Evolutionary conservation across 2,888 invertebrate genomes (phyloP).

Genomic region (Lasioglossum morio): DNA sequence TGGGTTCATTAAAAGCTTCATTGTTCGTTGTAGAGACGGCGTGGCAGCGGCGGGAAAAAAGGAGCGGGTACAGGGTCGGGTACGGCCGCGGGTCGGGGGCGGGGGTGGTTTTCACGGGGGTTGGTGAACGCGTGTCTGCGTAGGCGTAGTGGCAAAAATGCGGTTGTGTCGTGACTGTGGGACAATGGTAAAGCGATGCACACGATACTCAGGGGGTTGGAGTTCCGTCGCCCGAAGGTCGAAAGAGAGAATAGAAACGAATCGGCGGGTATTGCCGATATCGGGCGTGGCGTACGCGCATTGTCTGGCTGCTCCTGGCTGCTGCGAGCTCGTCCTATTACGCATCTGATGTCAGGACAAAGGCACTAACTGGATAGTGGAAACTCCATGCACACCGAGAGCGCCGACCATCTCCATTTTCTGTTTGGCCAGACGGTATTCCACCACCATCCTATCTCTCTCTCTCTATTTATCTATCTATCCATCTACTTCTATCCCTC

Average conservation of each 20-base stretch:
- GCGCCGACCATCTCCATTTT: constrained; percentile 45
- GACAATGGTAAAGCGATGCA: constrained; percentile 41
- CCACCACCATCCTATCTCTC: constrained; percentile 4
- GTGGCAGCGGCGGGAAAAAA: constrained; percentile 9
- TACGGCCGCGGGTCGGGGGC: no score
- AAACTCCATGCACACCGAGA: constrained; percentile 54
- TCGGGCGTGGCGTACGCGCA: constrained; percentile 65
- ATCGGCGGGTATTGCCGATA: constrained; percentile 64
- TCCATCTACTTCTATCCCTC: neutral
- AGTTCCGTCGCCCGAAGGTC: constrained; percentile 53
- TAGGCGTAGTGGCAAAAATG: constrained; percentile 45
- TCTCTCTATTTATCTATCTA: neutral
- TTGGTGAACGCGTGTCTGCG: neutral
- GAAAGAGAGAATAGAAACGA: constrained; percentile 59
- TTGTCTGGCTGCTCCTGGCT: constrained; percentile 58
- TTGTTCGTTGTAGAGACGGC: constrained; percentile 49
- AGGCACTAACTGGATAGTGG: constrained; percentile 64
- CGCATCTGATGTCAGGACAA: constrained; percentile 68
- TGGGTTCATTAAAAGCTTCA: constrained; percentile 59
- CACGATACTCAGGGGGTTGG: constrained; percentile 27
- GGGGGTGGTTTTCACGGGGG: neutral
- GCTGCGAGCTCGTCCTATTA: constrained; percentile 66
- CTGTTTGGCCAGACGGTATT: constrained; percentile 40
- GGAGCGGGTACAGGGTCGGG: neutral
- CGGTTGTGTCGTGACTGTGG: constrained; percentile 18